phyloP scores from a whole-genome alignment of 53 echinoderm and acorn worm genomes.

The Stichopus horrens region DNA sequence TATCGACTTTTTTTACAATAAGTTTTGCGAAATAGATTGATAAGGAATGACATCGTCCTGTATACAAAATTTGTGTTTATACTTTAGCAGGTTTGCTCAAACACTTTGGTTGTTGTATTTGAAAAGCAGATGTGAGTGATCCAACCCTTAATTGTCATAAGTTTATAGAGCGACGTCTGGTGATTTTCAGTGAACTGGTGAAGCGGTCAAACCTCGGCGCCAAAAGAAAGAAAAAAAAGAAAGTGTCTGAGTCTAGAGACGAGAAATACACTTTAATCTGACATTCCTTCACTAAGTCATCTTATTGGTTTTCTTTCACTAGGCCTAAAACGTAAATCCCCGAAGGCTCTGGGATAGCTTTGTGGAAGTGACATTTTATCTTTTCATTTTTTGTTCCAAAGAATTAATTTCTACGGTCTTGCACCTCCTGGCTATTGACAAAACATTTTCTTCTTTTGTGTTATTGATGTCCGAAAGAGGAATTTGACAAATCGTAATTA shows the following conservation, averaged over 20 bases:
- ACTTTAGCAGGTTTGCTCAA: too few relatives aligned
- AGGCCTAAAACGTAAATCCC: background rate
- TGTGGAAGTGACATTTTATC: slow-evolving; percentile 23
- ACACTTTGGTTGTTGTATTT: too few relatives aligned
- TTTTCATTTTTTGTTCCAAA: slow-evolving; percentile 6
- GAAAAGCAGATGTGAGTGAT: too few relatives aligned
- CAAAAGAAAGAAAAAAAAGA: background rate
- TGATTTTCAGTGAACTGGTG: slow-evolving; percentile 11
- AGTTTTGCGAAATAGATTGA: too few relatives aligned
- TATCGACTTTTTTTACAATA: too few relatives aligned
- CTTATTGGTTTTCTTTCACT: background rate
- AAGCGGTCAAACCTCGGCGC: background rate
- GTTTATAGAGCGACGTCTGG: background rate
- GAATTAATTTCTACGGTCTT: slow-evolving; percentile 10
- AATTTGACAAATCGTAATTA: background rate
- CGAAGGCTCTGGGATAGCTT: background rate
- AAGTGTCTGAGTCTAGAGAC: background rate
- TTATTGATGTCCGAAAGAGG: background rate
- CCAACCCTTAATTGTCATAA: background rate
- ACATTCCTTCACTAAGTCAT: background rate
- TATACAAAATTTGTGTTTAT: too few relatives aligned
- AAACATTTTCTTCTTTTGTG: slow-evolving; percentile 1
- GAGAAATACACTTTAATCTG: background rate
- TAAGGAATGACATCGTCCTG: too few relatives aligned
- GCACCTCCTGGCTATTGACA: slow-evolving; percentile 24